Conservation (phyloP, 2,888 invertebrate species). For the Poecilobothrus nobilitatus region DNA sequence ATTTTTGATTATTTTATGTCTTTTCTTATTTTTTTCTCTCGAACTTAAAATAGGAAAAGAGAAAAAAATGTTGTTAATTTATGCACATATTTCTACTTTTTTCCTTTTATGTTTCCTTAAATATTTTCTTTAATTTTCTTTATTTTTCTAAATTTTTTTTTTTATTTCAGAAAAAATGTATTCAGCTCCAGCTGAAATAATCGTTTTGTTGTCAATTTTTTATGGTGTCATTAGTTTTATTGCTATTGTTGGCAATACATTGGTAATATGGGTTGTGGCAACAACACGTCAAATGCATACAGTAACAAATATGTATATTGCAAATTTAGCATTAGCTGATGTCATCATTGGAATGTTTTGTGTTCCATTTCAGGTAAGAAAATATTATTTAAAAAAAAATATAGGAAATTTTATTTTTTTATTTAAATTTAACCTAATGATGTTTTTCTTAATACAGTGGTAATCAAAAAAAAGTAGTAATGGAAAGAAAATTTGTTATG, state of each 20-base stretch:
- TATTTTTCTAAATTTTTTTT: not conserved
- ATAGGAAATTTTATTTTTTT: conserved; percentile 15
- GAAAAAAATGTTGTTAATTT: too few relatives aligned
- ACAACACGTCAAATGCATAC: conserved; percentile 72
- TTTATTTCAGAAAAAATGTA: conserved; percentile 53
- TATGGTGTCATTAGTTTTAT: conserved; percentile 75
- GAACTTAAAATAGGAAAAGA: too few relatives aligned
- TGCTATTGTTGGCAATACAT: conserved; percentile 71
- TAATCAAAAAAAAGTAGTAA: not conserved
- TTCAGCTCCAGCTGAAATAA: conserved; percentile 64
- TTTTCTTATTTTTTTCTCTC: too few relatives aligned
- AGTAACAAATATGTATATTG: conserved; percentile 78
- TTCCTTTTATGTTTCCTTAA: not conserved
- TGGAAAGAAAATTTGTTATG: too few relatives aligned
- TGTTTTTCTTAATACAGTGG: too few relatives aligned
- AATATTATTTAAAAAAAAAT: conserved; percentile 12
- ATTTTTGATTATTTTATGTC: too few relatives aligned
- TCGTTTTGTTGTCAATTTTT: conserved; percentile 64
- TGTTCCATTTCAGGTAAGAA: conserved; percentile 65
- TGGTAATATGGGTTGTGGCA: conserved; percentile 79
- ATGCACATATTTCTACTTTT: too few relatives aligned
- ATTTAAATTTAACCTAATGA: too few relatives aligned
- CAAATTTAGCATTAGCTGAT: conserved; percentile 77
- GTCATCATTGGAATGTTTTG: conserved; percentile 78
- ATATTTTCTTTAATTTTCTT: not conserved